A percentile compares a stretch with the other conserved stretches of the same genome.
Evolutionary conservation across 30 jellyfish, hydroid and myxozoan species (phyloP).

Genomic region (Chrysaora quinquecirrha): DNA sequence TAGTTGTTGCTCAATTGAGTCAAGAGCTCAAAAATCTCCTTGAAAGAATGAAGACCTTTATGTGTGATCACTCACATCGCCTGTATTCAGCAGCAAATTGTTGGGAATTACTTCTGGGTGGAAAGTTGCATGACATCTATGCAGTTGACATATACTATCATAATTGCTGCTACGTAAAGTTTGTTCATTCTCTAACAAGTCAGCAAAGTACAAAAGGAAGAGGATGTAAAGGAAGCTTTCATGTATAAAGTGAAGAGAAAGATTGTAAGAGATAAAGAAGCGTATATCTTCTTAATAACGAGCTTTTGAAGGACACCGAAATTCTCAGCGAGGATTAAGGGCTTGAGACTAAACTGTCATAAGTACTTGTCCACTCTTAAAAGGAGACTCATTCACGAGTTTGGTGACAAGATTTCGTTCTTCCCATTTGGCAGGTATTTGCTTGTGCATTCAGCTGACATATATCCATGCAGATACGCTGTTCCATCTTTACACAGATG

Average conservation of each 20-base stretch:
- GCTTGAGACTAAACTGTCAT: not conserved
- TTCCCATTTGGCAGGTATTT: conserved; percentile 30
- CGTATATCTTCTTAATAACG: not conserved
- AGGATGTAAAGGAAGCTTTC: not conserved
- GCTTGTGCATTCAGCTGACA: conserved; percentile 25
- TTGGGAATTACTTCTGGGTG: not conserved
- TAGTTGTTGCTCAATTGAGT: not conserved
- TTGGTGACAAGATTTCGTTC: conserved; percentile 24
- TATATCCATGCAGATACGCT: conserved; percentile 17
- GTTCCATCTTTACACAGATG: conserved; percentile 10
- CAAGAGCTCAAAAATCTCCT: not conserved
- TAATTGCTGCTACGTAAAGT: not conserved
- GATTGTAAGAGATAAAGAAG: not conserved
- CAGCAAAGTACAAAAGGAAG: not conserved
- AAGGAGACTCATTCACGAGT: conserved; percentile 12
- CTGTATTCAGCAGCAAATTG: not conserved
- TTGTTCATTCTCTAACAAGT: not conserved
- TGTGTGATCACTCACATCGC: not conserved
- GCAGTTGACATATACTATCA: too few relatives aligned
- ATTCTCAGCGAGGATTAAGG: not conserved
- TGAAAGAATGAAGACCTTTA: not conserved
- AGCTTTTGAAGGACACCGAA: not conserved
- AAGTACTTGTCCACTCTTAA: conserved; percentile 15
- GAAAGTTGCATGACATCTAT: not conserved
- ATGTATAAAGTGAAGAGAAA: not conserved